Base-by-base conservation (phyloP, 2,888 invertebrate species). In the Archaeoteleia sp. region DNA sequence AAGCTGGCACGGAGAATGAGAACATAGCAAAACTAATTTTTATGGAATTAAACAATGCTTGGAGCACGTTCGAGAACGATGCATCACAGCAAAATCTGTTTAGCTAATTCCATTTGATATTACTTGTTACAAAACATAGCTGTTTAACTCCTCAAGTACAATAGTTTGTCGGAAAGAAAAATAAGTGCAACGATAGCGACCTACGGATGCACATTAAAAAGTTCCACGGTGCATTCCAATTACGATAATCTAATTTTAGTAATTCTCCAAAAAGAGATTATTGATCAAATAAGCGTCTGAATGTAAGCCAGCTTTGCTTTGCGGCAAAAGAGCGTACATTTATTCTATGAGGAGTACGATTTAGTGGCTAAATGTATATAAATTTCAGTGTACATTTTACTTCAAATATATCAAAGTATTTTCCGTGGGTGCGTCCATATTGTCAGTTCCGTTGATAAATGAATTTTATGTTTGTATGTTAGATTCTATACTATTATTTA, bases 11-110 rank as follows among this genome's bases (percentile, higher is more conserved):
- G 1, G 91, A 93, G 15, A 94, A 98, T 83, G 97, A 98, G 86
- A 92, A 93, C 75, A 88, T 98, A 76, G 98, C 99, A 5, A 97
- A 95, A 87, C 88, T 97, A 85, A 95, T 99, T 81, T 99, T 99
- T 87, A 97, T 98, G 92, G 98, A 99, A 87, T 88, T 99, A 73
- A 99, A 98, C 87, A 98, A 98, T 85, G 98, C 98, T 12, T 99
- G 98, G 97, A 93, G 92, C 77, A 96, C 97, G 83, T 99, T 99
- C 86, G 97, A 97, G 85, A 93, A 91, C 81, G 94, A 95, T 85
- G 87, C 91, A 62, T 90, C 92, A 72, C 94, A 94, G 82, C 93
- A 93, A 83, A 93, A 93, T 80, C 87, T 91, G 86, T 92, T 92
- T 86, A 85, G 84, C 74, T 85, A 85, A 85, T 79, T 79, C 67